Evolutionary conservation across 2,797 vertebrate genomes (phyloP).

Genomic region (Gephyroberyx darwinii): DNA sequence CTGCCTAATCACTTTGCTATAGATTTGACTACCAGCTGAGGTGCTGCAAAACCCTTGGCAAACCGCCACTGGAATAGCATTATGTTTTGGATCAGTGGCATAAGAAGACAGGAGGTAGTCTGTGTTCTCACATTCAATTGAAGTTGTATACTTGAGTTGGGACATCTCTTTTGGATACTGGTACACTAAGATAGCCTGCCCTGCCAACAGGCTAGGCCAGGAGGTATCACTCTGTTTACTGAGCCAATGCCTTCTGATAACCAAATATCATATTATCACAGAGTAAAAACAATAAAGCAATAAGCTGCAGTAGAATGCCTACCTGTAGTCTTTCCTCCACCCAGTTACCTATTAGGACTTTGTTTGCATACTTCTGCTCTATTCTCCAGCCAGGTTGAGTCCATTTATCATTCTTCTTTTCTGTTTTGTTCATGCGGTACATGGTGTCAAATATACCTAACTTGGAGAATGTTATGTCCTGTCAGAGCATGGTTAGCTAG

Average conservation of each 20-base stretch:
- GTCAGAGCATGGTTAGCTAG: slow-evolving; percentile 30
- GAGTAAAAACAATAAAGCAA: background rate
- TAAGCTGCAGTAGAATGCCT: slow-evolving; percentile 22
- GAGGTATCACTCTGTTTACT: too few species aligned
- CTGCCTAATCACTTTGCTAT: slow-evolving; percentile 75
- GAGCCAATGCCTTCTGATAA: background rate
- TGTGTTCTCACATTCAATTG: slow-evolving; percentile 26
- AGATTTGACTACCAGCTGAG: slow-evolving; percentile 68
- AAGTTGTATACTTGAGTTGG: background rate
- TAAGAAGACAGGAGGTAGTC: slow-evolving; percentile 11
- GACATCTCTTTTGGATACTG: background rate
- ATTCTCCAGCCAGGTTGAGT: slow-evolving; percentile 74
- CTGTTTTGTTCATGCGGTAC: slow-evolving; percentile 48
- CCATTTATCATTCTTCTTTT: slow-evolving; percentile 67
- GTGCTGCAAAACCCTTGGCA: slow-evolving; percentile 51
- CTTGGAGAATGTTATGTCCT: slow-evolving; percentile 18
- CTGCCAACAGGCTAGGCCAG: background rate
- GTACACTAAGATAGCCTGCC: background rate
- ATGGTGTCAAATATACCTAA: slow-evolving; percentile 24
- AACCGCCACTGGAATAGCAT: slow-evolving; percentile 26
- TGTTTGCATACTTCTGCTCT: slow-evolving; percentile 77
- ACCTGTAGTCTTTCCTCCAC: slow-evolving; percentile 81
- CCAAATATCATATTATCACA: slow-evolving; percentile 4
- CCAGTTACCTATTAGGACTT: slow-evolving; percentile 83
- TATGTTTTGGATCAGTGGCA: slow-evolving; percentile 39